Evolutionary conservation across 1,140 invertebrate species (phyloP), one percentile per base, ranked within the genome.

Genomic region (Drosophila persimilis): DNA sequence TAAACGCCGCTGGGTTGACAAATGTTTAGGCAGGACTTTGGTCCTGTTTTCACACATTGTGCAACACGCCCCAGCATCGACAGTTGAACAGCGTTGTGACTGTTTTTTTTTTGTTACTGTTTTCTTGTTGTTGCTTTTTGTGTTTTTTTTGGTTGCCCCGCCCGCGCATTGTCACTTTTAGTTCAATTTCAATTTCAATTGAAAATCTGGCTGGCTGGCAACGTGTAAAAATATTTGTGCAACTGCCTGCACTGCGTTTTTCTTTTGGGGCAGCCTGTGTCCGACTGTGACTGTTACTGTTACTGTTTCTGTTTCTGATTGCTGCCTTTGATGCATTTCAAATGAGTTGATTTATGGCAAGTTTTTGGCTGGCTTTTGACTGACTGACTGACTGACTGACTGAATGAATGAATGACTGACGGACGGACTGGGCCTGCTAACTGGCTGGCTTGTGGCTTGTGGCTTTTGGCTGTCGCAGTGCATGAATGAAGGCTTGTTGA

Each of bases 161-260:
- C 80, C 80, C 81, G 67, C 80, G 70, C 80, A 80, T 85, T 85
- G 73, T 77, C 81, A 84, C 79, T 74, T 59, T 69, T 29, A 29
- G 54, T 46, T 57, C 43, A 39, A 57, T 51, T 77, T 69, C 75
- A 64, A 70, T 70, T 80, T 41, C 77, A 86, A 86, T 84, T 84
- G 77, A 57, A 85, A 85, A 84, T 85, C 81, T 77, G 64, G 24
- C 24, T 24, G 50, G 50, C 44, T 43, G 35, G 73, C 54, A 55
- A 85, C 81, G 81, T 85, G 81, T 85, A 85, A 85, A 85, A 85
- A 85, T 85, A 85, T 85, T 85, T 85, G 81, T 85, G 81, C 85
- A 85, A 81, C 81, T 75, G 83, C 81, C 77, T 88, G 84, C 64
- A 61, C 64, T 45, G 43, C 48, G 24, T 72, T 76, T 61, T 63